Percentiles rank a stretch among this genome's conserved stretches.
Evolutionary conservation across 2,888 invertebrate genomes (phyloP).

Genomic region (Ennomos fuscantarius): DNA sequence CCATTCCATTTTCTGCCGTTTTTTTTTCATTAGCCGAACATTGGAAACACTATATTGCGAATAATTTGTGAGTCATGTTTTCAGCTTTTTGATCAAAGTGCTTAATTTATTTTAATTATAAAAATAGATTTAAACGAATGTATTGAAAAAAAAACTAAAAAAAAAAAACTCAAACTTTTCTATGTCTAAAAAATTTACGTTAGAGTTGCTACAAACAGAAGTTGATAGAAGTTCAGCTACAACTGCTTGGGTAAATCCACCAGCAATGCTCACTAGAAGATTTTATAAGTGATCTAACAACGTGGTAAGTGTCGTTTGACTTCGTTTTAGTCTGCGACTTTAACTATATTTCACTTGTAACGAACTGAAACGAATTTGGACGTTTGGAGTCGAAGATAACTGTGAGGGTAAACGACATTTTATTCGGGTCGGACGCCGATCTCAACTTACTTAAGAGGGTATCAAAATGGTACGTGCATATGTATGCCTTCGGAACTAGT

Average conservation of each 20-base stretch:
- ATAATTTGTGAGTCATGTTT: constrained; percentile 9
- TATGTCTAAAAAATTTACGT: constrained; percentile 27
- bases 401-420: constrained; percentile 55
- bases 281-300: constrained; percentile 43
- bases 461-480: constrained; percentile 40
- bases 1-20: constrained; percentile 7
- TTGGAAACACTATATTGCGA: constrained; percentile 6
- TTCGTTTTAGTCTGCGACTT: constrained; percentile 45
- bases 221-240: constrained; percentile 27
- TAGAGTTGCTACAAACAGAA: constrained; percentile 32
- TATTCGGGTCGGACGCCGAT: constrained; percentile 42
- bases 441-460: constrained; percentile 51
- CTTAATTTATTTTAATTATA: neutral
- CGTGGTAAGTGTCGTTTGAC: constrained; percentile 42
- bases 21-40: constrained; percentile 6
- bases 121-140: neutral
- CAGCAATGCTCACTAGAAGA: constrained; percentile 37
- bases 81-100: neutral
- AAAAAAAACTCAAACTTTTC: constrained; percentile 14
- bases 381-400: constrained; percentile 56
- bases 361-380: constrained; percentile 58
- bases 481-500: constrained; percentile 30
- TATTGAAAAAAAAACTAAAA: too few relatives aligned
- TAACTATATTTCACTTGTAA: constrained; percentile 56
- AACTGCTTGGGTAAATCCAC: constrained; percentile 26